phyloP scores from a whole-genome alignment of 2,888 invertebrate species.

The Caenorhabditis wallacei region DNA sequence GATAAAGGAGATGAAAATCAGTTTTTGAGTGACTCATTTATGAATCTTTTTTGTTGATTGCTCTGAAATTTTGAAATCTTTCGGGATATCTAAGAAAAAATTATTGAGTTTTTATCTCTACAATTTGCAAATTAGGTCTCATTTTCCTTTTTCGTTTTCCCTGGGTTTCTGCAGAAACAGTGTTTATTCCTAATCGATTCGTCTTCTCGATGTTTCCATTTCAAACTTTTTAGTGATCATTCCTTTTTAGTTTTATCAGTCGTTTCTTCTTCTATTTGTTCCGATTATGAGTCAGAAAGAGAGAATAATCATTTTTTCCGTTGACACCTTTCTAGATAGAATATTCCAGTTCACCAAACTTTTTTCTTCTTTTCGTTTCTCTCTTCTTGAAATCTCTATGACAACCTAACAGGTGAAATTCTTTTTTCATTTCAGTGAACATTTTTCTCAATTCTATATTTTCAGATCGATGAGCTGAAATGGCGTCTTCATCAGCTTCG shows the following conservation, averaged over 20 bases:
- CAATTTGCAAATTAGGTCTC: neutral
- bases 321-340: neutral
- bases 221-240: constrained; percentile 11
- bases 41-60: neutral
- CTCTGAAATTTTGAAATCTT: constrained; percentile 3
- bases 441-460: too few relatives aligned
- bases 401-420: constrained; percentile 30
- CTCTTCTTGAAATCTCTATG: constrained; percentile 27
- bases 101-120: too few relatives aligned
- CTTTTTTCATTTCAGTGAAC: constrained; percentile 14
- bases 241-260: constrained; percentile 1
- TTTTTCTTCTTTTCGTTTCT: constrained; percentile 11
- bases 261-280: constrained; percentile 18
- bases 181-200: too few relatives aligned
- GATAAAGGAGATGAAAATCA: constrained; percentile 1
- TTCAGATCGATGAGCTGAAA: constrained; percentile 53
- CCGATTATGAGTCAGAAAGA: constrained; percentile 28
- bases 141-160: neutral
- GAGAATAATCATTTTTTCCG: neutral
- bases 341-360: neutral
- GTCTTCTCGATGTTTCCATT: neutral
- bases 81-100: neutral
- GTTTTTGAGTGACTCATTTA: constrained; percentile 37
- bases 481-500: constrained; percentile 45
- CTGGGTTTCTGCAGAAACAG: neutral